A percentile compares a stretch with the other conserved stretches of the same genome.
These are phyloP conservation scores for Gonioctena quinquepunctata DNA, from an alignment of 1,140 invertebrate species.

Conservation along the genomic window DNA sequence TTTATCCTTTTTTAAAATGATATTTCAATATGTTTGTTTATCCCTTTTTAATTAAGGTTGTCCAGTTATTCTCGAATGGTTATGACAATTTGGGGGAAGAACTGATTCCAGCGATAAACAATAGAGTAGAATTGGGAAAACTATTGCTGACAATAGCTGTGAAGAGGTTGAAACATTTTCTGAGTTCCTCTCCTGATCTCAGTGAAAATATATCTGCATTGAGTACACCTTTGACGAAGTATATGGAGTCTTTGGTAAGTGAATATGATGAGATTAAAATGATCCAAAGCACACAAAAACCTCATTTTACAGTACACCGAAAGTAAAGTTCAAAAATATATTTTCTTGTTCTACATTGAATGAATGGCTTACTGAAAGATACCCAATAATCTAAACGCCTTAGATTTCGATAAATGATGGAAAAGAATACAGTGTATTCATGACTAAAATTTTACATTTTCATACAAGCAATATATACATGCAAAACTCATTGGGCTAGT, in stretches of 20 bases:
- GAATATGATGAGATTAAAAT: too few relatives aligned
- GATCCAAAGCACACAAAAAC: too few relatives aligned
- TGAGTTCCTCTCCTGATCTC: constrained; percentile 62
- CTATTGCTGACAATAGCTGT: constrained; percentile 73
- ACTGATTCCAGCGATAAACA: constrained; percentile 68
- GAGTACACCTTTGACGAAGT: constrained; percentile 69
- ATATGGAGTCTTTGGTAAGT: constrained; percentile 73
- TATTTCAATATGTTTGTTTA: not conserved
- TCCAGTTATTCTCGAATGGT: constrained; percentile 75
- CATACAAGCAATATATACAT: too few relatives aligned
- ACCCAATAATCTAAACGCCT: too few relatives aligned
- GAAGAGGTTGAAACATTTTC: constrained; percentile 68
- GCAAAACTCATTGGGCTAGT: too few relatives aligned
- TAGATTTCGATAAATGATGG: too few relatives aligned
- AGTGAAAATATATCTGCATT: constrained; percentile 69
- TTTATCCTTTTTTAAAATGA: not conserved
- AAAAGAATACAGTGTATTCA: too few relatives aligned
- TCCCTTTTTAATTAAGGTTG: constrained; percentile 52
- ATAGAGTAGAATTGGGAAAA: constrained; percentile 66
- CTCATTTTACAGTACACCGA: too few relatives aligned
- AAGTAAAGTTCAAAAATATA: too few relatives aligned
- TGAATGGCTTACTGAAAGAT: too few relatives aligned
- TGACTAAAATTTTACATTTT: too few relatives aligned
- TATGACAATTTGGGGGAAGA: constrained; percentile 78
- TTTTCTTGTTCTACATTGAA: too few relatives aligned